Evolutionary conservation across 1,140 invertebrate species (phyloP), one percentile per base, ranked within the genome.

Genomic region (Diorhabda carinulata): DNA sequence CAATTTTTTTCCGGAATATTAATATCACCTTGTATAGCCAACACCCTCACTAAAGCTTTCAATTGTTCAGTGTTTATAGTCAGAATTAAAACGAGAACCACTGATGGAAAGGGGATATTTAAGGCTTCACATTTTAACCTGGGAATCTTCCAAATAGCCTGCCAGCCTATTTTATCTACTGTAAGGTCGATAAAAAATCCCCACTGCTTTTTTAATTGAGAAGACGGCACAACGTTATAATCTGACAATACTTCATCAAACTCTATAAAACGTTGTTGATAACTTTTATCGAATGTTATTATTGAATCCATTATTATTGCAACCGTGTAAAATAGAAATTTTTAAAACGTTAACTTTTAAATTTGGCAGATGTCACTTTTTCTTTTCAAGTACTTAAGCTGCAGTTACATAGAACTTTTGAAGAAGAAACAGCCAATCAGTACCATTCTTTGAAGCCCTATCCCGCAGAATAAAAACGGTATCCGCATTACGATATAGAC

Each of bases 71-170:
- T 85, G 65, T 84, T 78, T 2, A 87, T 80, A 71, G 83, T 76
- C 59, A 86, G 78, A 2, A 87, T 82, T 66, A 83, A 82, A 2
- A 88, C 85, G 41, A 84, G 79, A 9, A 88, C 86, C 25, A 87
- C 82, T 0, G 85, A 85, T 0, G 87, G 87, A 80, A 85, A 88
- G 8, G 83, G 82, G 9, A 89, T 80, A 61, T 85, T 79, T 0
- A 87, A 80, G 42, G 84, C 81, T 74, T 87, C 84, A 61, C 87
- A 88, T 40, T 82, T 85, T 4, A 82, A 70, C 5, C 86, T 80
- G 10, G 86, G 83, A 70, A 88, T 86, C 78, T 87, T 88, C 87
- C 87, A 89, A 40, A 88, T 72, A 2, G 86, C 87, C 75, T 86
- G 84, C 87, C 87, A 89, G 3, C 87, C 86, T 71, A 78, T 79